A percentile compares a stretch with the other conserved stretches of the same genome.
These are phyloP conservation scores for Sylvilagus floridanus DNA, from an alignment of 2,797 vertebrate genomes.

Conservation along the genomic window DNA sequence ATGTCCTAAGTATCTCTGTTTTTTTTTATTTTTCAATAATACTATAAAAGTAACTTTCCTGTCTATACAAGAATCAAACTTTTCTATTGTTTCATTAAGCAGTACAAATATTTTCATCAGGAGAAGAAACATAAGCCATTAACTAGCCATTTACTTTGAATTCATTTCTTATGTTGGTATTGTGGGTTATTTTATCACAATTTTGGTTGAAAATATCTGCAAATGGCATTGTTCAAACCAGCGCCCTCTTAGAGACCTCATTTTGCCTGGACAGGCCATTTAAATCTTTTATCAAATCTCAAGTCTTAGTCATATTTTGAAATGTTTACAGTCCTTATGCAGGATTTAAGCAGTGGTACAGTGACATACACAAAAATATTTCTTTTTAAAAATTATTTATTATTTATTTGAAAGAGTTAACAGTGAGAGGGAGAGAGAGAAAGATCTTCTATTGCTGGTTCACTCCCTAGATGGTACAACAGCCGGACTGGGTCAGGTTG, in stretches of 20 bases:
- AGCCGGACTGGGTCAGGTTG: no score
- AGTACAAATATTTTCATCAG: background rate
- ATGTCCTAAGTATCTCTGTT: background rate
- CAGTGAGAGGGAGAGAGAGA: no score
- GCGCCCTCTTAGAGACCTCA: background rate
- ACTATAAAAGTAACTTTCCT: background rate
- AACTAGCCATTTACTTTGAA: background rate
- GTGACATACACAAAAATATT: background rate
- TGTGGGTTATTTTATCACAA: background rate
- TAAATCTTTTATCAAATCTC: background rate
- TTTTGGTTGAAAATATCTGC: background rate
- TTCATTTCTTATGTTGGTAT: background rate
- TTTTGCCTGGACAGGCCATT: background rate
- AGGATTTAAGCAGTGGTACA: background rate
- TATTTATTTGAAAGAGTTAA: no score
- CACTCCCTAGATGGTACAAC: no score
- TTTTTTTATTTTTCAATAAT: background rate
- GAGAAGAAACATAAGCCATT: background rate
- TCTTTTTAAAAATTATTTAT: no score
- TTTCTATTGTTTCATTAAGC: background rate
- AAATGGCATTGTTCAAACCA: background rate
- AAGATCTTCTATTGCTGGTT: no score
- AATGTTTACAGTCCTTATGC: background rate
- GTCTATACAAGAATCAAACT: background rate
- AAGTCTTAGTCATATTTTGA: background rate